A percentile compares a stretch with the other conserved stretches of the same genome.
phyloP scores from a whole-genome alignment of 2,888 invertebrate genomes.

The Macrostomum cliftonense region DNA sequence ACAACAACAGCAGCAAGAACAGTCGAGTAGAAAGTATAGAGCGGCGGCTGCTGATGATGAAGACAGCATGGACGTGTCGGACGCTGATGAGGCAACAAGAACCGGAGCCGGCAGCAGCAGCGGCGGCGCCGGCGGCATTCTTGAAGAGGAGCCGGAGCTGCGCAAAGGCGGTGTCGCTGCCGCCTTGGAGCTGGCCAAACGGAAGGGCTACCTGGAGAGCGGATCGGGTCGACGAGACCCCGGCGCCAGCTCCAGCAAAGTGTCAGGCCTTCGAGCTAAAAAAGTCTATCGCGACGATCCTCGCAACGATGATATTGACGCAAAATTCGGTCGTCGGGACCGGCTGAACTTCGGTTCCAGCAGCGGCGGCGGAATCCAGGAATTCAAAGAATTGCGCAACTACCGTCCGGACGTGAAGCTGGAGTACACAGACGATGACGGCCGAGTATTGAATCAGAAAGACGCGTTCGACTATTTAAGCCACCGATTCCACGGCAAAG shows the following conservation, averaged over 20 bases:
- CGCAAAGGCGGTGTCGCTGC: constrained; percentile 73
- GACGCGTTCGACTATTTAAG: constrained; percentile 84
- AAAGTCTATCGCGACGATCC: constrained; percentile 6
- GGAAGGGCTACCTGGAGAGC: constrained; percentile 48
- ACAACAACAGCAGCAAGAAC: too few relatives aligned
- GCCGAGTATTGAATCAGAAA: constrained; percentile 70
- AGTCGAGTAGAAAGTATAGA: too few relatives aligned
- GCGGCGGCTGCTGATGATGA: too few relatives aligned
- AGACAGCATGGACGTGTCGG: too few relatives aligned
- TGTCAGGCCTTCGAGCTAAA: constrained; percentile 1
- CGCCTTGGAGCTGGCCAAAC: constrained; percentile 68
- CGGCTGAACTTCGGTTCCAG: constrained; percentile 1
- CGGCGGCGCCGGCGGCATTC: constrained; percentile 14
- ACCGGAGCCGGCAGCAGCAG: too few relatives aligned
- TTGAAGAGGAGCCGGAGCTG: constrained; percentile 78
- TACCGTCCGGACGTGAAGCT: constrained; percentile 83
- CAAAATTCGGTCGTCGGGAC: constrained; percentile 12
- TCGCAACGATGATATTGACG: constrained; percentile 25
- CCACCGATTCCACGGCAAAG: constrained; percentile 97
- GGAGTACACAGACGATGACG: constrained; percentile 90
- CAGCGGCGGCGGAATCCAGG: constrained; percentile 4
- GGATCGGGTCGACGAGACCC: constrained; percentile 1
- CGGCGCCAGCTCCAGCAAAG: background rate
- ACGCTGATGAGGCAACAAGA: constrained; percentile 25
- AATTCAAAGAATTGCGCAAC: constrained; percentile 66